Evolutionary conservation across 2,888 invertebrate species (phyloP), one percentile per base, ranked within the genome.

Genomic region (Ectemnius continuus): DNA sequence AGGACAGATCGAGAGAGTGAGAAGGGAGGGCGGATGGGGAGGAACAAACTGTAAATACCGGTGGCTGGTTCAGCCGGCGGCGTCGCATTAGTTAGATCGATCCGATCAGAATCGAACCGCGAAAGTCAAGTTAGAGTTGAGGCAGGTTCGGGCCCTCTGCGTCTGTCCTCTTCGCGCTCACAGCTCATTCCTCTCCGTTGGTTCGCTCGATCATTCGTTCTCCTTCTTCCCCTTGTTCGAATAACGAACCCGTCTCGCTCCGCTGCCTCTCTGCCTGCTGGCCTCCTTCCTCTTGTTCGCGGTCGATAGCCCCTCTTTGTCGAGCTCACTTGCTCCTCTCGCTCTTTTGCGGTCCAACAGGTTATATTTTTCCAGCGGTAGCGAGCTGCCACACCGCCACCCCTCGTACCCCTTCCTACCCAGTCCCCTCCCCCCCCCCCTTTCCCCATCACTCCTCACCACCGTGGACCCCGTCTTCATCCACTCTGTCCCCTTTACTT

Each of bases 301-400:
- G 71, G 58, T 73, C 70, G 79, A 79, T 80, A 80, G 76, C 70
- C 73, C 61, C 61, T 75, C 80, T 73, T 73, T 67, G 70, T 79
- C 76, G 63, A 78, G 79, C 76, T 75, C 77, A 73, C 76, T 11
- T 36, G 56, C 79, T 78, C 70, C 78, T 82, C 85, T 81, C 83
- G 73, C 84, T 84, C 87, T 82, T 85, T 87, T 79, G 86, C 85
- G 87, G 87, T 89, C 89, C 90, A 90, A 90, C 90, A 89, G 89
- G 89, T 89, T 90, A 90, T 89, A 88, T 88, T 90, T 89, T 89
- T 88, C 87, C 87, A 86, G 78, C 63, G 52, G 64, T 67, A 36
- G 52, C 75, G 62, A 69, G 61, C 64, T 68, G 75, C 67, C 70
- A 69, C 59, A 52, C 52, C 16, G n/a, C n/a, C 52, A 4, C 52